Percentiles rank a stretch among this genome's conserved stretches.
phyloP scores from a whole-genome alignment of 2,113 vertebrate species.

The Pontoporia blainvillei region DNA sequence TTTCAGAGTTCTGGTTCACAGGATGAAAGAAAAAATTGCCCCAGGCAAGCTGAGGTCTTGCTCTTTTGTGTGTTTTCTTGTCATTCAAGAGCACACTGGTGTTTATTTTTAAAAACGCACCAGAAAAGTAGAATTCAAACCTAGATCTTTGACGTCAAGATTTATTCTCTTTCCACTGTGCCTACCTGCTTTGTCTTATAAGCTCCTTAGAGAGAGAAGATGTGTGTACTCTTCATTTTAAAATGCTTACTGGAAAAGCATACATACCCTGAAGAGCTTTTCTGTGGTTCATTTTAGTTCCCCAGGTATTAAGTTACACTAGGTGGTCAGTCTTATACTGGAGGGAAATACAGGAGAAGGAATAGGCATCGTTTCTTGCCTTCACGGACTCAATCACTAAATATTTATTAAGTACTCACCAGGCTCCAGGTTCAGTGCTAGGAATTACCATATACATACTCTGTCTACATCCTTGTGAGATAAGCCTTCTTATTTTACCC shows the following conservation, averaged over 20 bases:
- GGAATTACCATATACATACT: neutral
- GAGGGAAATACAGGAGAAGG: neutral
- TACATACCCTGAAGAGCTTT: neutral
- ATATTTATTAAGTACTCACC: neutral
- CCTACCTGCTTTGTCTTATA: neutral
- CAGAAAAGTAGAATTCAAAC: constrained; percentile 16
- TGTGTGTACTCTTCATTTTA: neutral
- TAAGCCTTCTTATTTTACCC: neutral
- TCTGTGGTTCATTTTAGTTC: neutral
- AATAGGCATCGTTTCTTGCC: neutral
- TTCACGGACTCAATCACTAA: neutral
- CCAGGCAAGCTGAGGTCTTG: constrained; percentile 11
- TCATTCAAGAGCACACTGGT: constrained; percentile 4
- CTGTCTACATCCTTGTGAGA: neutral
- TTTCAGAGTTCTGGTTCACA: constrained; percentile 43
- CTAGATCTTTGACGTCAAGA: neutral
- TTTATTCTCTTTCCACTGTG: neutral
- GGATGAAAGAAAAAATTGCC: constrained; percentile 8
- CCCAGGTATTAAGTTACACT: neutral
- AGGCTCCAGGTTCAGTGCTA: neutral
- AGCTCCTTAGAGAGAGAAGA: neutral
- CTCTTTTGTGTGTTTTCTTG: neutral
- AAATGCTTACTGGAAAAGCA: neutral
- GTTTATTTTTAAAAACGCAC: constrained; percentile 44
- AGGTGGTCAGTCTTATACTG: neutral